Evolutionary conservation across 1,140 invertebrate species (phyloP).

Genomic region (Brachionus rubens): DNA sequence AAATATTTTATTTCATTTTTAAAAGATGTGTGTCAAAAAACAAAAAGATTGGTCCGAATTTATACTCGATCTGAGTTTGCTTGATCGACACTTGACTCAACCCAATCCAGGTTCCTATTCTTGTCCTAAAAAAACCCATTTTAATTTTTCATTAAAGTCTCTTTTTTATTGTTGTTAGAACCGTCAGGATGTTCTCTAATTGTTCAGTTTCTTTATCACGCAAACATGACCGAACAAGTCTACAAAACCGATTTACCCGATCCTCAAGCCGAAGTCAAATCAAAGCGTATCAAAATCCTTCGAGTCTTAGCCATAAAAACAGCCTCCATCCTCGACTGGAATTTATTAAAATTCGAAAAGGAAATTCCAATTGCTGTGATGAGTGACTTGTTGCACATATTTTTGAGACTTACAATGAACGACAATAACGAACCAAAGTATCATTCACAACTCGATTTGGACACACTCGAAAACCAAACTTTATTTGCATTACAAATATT

Average conservation of each 20-base stretch:
- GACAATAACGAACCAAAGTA: constrained; percentile 16
- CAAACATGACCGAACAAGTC: constrained; percentile 38
- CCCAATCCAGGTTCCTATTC: not conserved
- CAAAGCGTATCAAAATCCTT: constrained; percentile 5
- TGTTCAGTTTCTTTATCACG: constrained; percentile 42
- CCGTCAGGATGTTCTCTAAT: constrained; percentile 37
- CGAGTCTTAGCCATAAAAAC: constrained; percentile 22
- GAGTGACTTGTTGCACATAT: constrained; percentile 42
- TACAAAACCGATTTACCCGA: constrained; percentile 10
- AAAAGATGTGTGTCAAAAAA: not conserved
- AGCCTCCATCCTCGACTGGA: constrained; percentile 22
- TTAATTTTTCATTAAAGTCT: no score
- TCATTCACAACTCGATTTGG: constrained; percentile 37
- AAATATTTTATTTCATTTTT: no score
- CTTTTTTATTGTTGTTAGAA: not conserved
- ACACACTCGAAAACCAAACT: constrained; percentile 22
- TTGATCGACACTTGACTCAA: constrained; percentile 15
- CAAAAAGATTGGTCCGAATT: constrained; percentile 45
- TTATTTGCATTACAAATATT: constrained; percentile 40
- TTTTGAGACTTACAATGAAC: constrained; percentile 15
- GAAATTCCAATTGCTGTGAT: constrained; percentile 45
- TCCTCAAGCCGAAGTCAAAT: constrained; percentile 1
- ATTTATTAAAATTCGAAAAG: constrained; percentile 40
- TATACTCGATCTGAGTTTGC: constrained; percentile 9
- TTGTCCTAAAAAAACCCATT: not conserved